These are phyloP conservation scores for Parazoanthus swiftii DNA, from an alignment of 92 coral and sea anemone species.

Conservation along the genomic window DNA sequence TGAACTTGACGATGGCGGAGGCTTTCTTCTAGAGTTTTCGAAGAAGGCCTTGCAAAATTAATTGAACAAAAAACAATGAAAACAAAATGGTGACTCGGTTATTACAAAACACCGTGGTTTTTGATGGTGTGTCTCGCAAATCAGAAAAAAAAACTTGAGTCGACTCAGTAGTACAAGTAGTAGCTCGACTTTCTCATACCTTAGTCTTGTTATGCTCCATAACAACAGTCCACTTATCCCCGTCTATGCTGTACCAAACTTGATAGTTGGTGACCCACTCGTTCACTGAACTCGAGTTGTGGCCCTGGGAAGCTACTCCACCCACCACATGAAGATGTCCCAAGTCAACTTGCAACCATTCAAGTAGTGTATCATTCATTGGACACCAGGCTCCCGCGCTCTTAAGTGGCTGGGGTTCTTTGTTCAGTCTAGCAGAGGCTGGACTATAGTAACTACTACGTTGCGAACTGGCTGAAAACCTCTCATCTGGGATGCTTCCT, in stretches of 20 bases:
- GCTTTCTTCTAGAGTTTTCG: no score
- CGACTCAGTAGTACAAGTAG: no score
- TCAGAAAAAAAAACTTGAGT: no score
- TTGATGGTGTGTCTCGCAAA: no score
- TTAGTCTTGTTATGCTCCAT: conserved; percentile 40
- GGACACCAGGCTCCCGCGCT: conserved; percentile 44
- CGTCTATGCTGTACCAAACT: conserved; percentile 25
- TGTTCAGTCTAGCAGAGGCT: conserved; percentile 34
- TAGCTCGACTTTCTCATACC: neutral
- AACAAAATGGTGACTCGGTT: no score
- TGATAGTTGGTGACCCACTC: conserved; percentile 38
- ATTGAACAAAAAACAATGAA: no score
- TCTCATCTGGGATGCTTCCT: conserved; percentile 5
- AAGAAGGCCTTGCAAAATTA: no score
- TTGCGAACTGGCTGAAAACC: conserved; percentile 32
- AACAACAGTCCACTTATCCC: conserved; percentile 6
- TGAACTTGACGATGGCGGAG: no score
- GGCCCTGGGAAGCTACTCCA: conserved; percentile 30
- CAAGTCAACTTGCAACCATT: conserved; percentile 31
- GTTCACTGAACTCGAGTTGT: conserved; percentile 16
- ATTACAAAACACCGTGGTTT: no score
- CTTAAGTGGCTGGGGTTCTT: neutral
- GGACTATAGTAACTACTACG: conserved; percentile 35
- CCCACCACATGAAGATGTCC: conserved; percentile 24
- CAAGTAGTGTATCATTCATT: conserved; percentile 15